Evolutionary conservation across 2,113 vertebrate species (phyloP), one percentile per base, ranked within the genome.

Genomic region (Melanocharis versteri): DNA sequence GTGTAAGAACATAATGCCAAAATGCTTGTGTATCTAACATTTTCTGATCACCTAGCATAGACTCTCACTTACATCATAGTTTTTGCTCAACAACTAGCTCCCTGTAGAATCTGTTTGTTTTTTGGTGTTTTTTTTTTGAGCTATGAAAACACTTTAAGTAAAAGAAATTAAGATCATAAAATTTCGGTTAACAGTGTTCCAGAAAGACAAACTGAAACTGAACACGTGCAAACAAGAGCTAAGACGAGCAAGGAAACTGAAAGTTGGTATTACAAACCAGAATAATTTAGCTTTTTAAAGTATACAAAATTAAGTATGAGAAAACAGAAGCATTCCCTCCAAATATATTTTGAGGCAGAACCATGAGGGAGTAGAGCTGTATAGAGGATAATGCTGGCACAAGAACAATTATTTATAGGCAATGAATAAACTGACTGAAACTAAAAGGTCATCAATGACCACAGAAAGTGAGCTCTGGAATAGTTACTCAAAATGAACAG

Each of bases 191-290:
- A 23, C 15, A 7, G 20, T 1, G 9, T 24, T 85, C 45, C 42
- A 71, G 40, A 89, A 94, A 81, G 12, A 81, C 54, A 69, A 93
- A 83, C 42, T 86, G 94, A 92, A 95, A 95, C 68, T 61, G 12
- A 94, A 79, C 75, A 90, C 40, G 21, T 61, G 50, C 53, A 88
- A 53, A 72, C 12, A 80, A 83, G 31, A 58, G 8, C 37, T 69
- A 57, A 15, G 31, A 94, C 33, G 5, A 88, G 58, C 37, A 76
- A 33, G 7, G 78, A 95, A 93, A 92, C 82, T 53, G 39, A 92
- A 83, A 94, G 50, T 2, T 2, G 1, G 40, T 47, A 33, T 42
- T 62, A 54, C 9, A 69, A 60, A 53, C 8, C 53, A 53, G 11
- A 75, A 56, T 3, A 69, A 72, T 24, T 54, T 27, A 47, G 19